Evolutionary conservation across 2,888 invertebrate genomes (phyloP), one percentile per base, ranked within the genome.

Genomic region (Netelia inedita): DNA sequence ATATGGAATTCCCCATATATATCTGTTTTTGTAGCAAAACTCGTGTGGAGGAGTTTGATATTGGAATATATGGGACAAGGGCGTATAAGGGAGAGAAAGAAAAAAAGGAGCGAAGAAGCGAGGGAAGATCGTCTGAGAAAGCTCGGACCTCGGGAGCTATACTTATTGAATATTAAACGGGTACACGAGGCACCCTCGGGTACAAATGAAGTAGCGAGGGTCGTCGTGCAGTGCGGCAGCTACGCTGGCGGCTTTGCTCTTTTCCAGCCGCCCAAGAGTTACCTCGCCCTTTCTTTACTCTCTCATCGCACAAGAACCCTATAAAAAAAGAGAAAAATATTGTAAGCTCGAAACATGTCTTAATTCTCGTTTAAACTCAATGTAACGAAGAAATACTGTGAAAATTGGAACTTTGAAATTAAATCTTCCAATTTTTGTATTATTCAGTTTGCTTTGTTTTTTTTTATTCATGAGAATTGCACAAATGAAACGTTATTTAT

Each of bases 121-220:
- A 57, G 76, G 61, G 76, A 79, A 76, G 55, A 74, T 73, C 63
- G 50, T 28, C n/a, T 41, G 63, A 66, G 65, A 61, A 86, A 79
- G 16, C 76, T 57, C 74, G 86, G 74, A 79, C 68, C 82, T 75
- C 74, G 71, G 86, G 78, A 80, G 81, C 68, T 59, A 78, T 87
- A 87, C 86, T 89, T 89, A 89, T 89, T 88, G 87, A 89, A 89
- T 89, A 89, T 89, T 89, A 89, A 89, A 87, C 82, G 86, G 57
- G 65, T 46, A 72, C 75, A 19, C 82, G 80, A 14, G 86, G 86
- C 82, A 83, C 86, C 73, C 85, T 69, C 71, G 81, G 85, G 86
- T 83, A 85, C 86, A 88, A 88, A 88, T 87, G 85, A 89, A 81
- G 86, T 87, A 83, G 85, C 9, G 19, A 87, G 86, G 86, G 76